Evolutionary conservation across 2,797 vertebrate genomes (phyloP).

Genomic region (Chaunax sp.): DNA sequence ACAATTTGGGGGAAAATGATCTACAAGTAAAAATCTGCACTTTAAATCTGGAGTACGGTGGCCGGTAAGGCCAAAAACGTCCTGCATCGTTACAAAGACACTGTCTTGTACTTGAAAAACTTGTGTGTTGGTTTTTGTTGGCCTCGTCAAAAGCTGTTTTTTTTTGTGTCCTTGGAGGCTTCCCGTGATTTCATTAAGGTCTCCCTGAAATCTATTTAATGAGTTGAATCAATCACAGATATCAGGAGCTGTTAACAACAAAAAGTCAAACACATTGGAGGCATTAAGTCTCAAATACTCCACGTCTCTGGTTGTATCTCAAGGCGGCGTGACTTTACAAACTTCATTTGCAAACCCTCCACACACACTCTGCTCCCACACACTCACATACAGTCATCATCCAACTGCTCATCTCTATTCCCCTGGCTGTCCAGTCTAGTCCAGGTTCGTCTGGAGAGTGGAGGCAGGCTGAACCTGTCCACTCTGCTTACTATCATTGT

Average conservation of each 20-base stretch:
- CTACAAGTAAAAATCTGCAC: too few relatives aligned
- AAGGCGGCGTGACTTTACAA: conserved; percentile 7
- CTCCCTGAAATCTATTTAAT: conserved; percentile 17
- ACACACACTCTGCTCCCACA: background rate
- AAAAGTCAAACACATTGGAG: background rate
- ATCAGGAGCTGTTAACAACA: background rate
- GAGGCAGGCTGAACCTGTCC: conserved; percentile 77
- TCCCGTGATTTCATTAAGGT: too few relatives aligned
- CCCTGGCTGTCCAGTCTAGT: conserved; percentile 68
- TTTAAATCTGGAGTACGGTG: too few relatives aligned
- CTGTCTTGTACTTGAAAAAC: too few relatives aligned
- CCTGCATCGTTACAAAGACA: too few relatives aligned
- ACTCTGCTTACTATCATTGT: conserved; percentile 67
- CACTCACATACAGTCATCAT: conserved; percentile 34
- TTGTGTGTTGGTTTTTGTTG: too few relatives aligned
- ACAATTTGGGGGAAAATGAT: too few relatives aligned
- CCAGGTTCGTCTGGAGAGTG: conserved; percentile 69
- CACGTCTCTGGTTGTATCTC: background rate
- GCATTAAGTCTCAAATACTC: background rate
- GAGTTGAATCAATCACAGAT: conserved; percentile 12
- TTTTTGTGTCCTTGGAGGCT: too few relatives aligned
- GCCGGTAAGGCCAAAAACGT: too few relatives aligned
- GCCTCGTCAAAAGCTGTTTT: too few relatives aligned
- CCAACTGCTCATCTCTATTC: conserved; percentile 67
- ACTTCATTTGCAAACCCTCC: background rate